Percentiles rank a stretch among this genome's conserved stretches.
Conservation (phyloP, 1,140 invertebrate genomes). For the Aphelenchoides fujianensis region DNA sequence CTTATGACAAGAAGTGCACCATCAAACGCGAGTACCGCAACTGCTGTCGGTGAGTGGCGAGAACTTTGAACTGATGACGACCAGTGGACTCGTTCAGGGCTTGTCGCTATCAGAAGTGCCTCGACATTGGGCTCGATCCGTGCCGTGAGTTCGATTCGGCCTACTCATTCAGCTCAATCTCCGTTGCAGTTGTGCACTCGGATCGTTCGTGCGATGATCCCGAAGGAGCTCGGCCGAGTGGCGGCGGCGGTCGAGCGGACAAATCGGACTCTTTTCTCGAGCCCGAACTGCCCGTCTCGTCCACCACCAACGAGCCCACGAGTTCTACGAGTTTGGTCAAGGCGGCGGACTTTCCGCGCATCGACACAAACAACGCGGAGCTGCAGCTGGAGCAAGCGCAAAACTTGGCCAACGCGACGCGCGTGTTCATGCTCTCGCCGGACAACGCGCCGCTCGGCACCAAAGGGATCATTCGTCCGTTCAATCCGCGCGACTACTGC, state of each 20-base stretch:
- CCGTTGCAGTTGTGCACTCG: constrained; percentile 3
- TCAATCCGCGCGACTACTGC: neutral
- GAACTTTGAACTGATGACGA: neutral
- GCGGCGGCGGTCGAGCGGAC: too few species aligned
- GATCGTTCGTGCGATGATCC: neutral
- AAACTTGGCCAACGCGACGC: constrained; percentile 1
- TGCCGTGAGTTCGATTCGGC: too few species aligned
- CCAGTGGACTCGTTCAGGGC: constrained; percentile 6
- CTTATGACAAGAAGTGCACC: constrained; percentile 34
- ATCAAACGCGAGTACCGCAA: constrained; percentile 16
- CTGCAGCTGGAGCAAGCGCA: neutral
- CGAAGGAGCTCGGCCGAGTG: neutral
- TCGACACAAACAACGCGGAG: neutral
- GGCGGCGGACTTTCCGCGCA: too few species aligned
- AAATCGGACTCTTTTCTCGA: constrained; percentile 19
- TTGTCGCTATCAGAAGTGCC: constrained; percentile 15
- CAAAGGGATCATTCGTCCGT: constrained; percentile 1
- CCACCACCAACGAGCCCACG: neutral
- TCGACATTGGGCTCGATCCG: constrained; percentile 19
- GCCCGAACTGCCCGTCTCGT: neutral
- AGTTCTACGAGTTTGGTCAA: neutral
- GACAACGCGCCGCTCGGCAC: neutral
- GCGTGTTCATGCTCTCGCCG: neutral
- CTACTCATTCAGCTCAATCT: too few species aligned
- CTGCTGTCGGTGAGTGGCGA: neutral